phyloP scores from a whole-genome alignment of 2,888 invertebrate genomes.

The Dorcus hopei region DNA sequence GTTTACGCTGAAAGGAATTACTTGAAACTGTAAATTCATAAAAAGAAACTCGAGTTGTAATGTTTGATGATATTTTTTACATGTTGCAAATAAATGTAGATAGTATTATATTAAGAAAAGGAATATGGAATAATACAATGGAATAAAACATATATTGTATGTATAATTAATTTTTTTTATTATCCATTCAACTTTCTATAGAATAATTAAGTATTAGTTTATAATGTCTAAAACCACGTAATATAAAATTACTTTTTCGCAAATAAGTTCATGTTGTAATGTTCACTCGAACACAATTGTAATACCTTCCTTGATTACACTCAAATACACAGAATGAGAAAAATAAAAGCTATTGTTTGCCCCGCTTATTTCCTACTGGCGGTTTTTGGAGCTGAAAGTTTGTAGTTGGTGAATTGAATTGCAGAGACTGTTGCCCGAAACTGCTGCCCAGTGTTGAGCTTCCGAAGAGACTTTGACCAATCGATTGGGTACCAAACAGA shows the following conservation, averaged over 20 bases:
- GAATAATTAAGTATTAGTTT: too few species aligned
- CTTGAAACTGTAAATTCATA: too few species aligned
- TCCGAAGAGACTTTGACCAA: conserved; percentile 18
- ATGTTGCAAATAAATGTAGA: too few species aligned
- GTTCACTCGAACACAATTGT: neutral
- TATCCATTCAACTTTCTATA: too few species aligned
- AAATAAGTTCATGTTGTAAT: neutral
- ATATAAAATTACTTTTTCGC: neutral
- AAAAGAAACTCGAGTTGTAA: too few species aligned
- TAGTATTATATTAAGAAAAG: too few species aligned
- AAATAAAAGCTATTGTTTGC: conserved; percentile 5
- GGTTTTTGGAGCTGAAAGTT: conserved; percentile 69
- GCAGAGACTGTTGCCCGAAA: conserved; percentile 14
- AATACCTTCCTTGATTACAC: neutral
- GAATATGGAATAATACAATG: too few species aligned
- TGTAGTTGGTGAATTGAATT: conserved; percentile 11
- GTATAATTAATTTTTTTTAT: too few species aligned
- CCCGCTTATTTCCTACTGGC: conserved; percentile 62
- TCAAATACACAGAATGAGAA: conserved; percentile 3
- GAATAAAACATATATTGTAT: too few species aligned
- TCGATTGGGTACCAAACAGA: neutral
- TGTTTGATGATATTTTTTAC: conserved; percentile 4
- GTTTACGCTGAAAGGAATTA: too few species aligned
- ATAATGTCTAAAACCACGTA: neutral
- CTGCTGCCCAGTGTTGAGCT: conserved; percentile 10